These are phyloP conservation scores for Oncorhynchus mykiss DNA, from an alignment of 2,113 vertebrate genomes.

Conservation along the genomic window DNA sequence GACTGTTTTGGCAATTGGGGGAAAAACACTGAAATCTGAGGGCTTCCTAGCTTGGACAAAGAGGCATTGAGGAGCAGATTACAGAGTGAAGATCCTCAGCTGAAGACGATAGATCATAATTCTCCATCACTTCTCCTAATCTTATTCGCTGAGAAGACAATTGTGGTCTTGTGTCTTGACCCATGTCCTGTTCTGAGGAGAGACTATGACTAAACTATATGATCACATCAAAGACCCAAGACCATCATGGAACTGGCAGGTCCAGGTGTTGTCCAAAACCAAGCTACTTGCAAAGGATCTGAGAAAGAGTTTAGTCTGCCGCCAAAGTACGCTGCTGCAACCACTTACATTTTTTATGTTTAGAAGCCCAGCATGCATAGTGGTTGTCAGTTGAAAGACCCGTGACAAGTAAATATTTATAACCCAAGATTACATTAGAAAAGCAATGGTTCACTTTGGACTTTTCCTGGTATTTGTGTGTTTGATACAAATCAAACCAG, in stretches of 20 bases:
- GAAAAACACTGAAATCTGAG: background rate
- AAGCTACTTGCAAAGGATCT: background rate
- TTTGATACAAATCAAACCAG: too few relatives aligned
- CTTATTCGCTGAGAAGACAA: background rate
- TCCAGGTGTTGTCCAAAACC: constrained; percentile 16
- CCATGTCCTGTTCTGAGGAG: constrained; percentile 2
- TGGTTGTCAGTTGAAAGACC: too few relatives aligned
- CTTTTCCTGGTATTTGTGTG: too few relatives aligned
- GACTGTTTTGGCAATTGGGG: background rate
- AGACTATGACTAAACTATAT: constrained; percentile 25
- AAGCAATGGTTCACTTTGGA: too few relatives aligned
- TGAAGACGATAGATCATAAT: background rate
- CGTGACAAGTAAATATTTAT: too few relatives aligned
- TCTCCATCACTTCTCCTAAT: background rate
- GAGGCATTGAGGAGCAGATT: constrained; percentile 5
- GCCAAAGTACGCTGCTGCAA: too few relatives aligned
- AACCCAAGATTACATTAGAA: too few relatives aligned
- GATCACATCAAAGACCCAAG: constrained; percentile 18
- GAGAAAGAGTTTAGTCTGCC: background rate
- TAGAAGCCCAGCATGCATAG: too few relatives aligned
- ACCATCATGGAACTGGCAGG: constrained; percentile 27
- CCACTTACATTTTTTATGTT: too few relatives aligned
- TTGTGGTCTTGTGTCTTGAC: background rate
- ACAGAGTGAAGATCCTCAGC: background rate
- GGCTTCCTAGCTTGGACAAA: background rate